Conservation (phyloP, 2,797 vertebrate species). For the Ataeniobius toweri region DNA sequence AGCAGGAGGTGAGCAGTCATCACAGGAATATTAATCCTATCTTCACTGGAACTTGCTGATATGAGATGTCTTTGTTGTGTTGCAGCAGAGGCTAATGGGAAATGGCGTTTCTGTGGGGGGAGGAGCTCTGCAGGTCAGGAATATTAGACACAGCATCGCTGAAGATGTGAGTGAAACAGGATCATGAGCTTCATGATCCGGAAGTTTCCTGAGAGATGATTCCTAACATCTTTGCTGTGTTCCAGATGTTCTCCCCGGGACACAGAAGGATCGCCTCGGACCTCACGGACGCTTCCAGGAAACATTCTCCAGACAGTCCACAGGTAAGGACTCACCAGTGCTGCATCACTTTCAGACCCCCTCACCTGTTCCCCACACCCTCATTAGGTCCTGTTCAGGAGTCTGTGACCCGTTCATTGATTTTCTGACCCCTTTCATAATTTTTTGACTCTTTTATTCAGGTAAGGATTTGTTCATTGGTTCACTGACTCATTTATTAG, state of each 20-base stretch:
- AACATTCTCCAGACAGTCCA: slow-evolving; percentile 54
- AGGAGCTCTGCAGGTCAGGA: slow-evolving; percentile 22
- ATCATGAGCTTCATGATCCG: neutral
- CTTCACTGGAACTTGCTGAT: neutral
- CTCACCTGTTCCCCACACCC: neutral
- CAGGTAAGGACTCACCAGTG: slow-evolving; percentile 46
- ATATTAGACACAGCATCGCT: slow-evolving; percentile 66
- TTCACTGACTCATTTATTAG: neutral
- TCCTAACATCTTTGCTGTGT: neutral
- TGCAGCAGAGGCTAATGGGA: slow-evolving; percentile 62
- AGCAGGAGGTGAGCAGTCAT: slow-evolving; percentile 64
- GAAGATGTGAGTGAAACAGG: slow-evolving; percentile 54
- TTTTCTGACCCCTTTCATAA: neutral
- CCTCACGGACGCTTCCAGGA: slow-evolving; percentile 54
- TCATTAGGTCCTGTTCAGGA: neutral
- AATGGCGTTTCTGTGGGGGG: slow-evolving; percentile 70
- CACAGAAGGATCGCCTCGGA: slow-evolving; percentile 75
- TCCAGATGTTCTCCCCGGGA: slow-evolving; percentile 57
- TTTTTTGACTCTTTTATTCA: too few species aligned
- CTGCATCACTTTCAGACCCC: neutral
- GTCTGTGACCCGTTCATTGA: too few species aligned
- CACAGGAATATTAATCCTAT: neutral
- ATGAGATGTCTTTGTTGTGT: neutral
- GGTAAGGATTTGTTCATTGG: neutral
- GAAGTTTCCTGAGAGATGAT: neutral